Base-by-base conservation (phyloP, 2,113 vertebrate genomes). In the Plecturocebus donacophilus region DNA sequence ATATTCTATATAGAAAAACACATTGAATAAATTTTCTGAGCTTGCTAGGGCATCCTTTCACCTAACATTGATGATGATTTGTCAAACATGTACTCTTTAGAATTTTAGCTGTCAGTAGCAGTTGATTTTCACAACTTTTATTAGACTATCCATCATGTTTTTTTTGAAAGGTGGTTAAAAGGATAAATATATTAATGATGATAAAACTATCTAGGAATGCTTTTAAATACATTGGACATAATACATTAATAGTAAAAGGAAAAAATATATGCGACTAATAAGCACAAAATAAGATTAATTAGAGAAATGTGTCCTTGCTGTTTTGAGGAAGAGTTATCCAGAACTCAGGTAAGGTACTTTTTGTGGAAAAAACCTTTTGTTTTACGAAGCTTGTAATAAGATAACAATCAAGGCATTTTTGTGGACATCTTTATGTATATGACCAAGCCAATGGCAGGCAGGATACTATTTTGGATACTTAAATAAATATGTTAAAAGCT, bases 151-250 rank as follows among this genome's bases (percentile, higher is more conserved):
- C 16, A 85, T 95, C 92, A 87, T 96, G 45, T 47, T 87, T 88
- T 93, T 49, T 91, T 88, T 91, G 58, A 96, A 96, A 96, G 35
- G 25, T 92, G 32, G 88, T 92, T 94, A 89, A 85, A 90, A 64
- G 16, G 20, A 87, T 25, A 96, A 76, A 82, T 77, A 68, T 25
- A 68, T 94, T 87, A 70, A 81, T 87, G 97, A 95, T 77, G 21
- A n/a, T 56, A 77, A 87, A 90, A 70, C 87, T 66, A 95, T 64
- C 93, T 87, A 75, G 77, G 45, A 90, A 68, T 91, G 35, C 47
- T 97, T 91, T 92, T 61, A 95, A 96, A 91, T 94, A 84, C 82
- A 87, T 68, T 95, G 94, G 20, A 85, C 27, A n/a, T 66, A 84
- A 91, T 87, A 56, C 1, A 54, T 73, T 94, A 96, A 87, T 27